phyloP scores from a whole-genome alignment of 1,140 invertebrate genomes.

The Caenorhabditis tropicalis region DNA sequence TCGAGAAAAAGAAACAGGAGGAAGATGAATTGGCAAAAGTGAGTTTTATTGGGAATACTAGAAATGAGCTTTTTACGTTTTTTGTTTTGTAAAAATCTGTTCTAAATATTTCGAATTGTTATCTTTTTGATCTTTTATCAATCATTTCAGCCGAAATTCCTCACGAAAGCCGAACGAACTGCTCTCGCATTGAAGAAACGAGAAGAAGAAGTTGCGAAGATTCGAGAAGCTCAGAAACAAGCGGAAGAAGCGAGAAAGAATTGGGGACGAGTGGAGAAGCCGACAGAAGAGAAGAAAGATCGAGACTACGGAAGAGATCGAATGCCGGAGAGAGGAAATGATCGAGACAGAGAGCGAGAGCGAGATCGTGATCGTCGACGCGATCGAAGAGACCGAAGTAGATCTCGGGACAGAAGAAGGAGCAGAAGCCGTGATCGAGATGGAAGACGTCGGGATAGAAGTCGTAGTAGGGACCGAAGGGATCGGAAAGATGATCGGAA shows the following conservation, averaged over 20 bases:
- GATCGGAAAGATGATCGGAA: slow-evolving; percentile 19
- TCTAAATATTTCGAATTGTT: slow-evolving; percentile 45
- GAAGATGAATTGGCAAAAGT: slow-evolving; percentile 84
- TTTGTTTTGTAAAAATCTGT: slow-evolving; percentile 39
- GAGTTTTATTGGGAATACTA: too few species aligned
- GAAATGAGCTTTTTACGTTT: too few species aligned
- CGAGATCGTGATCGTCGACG: slow-evolving; percentile 55
- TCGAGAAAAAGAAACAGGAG: slow-evolving; percentile 94
- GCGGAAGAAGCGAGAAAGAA: slow-evolving; percentile 77
- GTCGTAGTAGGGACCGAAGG: slow-evolving; percentile 52
- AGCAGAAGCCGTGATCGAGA: slow-evolving; percentile 64
- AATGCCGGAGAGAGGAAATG: slow-evolving; percentile 54
- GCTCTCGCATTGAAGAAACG: slow-evolving; percentile 86
- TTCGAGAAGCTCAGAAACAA: slow-evolving; percentile 79
- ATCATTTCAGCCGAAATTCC: slow-evolving; percentile 84
- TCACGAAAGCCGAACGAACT: slow-evolving; percentile 92
- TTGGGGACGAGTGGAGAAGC: slow-evolving; percentile 77
- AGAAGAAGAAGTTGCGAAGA: slow-evolving; percentile 81
- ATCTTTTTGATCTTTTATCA: slow-evolving; percentile 7
- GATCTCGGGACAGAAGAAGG: slow-evolving; percentile 61
- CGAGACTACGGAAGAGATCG: slow-evolving; percentile 57
- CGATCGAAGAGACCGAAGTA: slow-evolving; percentile 56
- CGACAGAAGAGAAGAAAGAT: slow-evolving; percentile 73
- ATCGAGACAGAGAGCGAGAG: slow-evolving; percentile 64
- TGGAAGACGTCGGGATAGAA: slow-evolving; percentile 49